These are phyloP conservation scores for Hepsetus odoe DNA, from an alignment of 2,113 vertebrate species.

Conservation along the genomic window DNA sequence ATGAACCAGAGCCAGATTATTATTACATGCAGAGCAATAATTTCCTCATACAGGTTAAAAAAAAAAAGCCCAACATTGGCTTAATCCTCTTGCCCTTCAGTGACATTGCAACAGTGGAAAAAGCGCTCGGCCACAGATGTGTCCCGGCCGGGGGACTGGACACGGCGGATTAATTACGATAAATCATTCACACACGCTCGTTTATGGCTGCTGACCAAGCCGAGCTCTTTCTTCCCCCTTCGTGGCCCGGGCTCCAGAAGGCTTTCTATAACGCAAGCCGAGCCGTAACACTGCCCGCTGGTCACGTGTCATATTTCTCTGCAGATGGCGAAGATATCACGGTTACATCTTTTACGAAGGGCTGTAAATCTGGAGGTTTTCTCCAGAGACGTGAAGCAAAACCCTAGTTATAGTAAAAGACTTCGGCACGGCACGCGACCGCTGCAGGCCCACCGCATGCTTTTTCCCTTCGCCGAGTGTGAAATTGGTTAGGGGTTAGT, in stretches of 20 bases:
- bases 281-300: neutral
- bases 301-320: slow-evolving; percentile 57
- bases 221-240: neutral
- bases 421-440: neutral
- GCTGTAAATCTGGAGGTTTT: slow-evolving; percentile 56
- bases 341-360: slow-evolving; percentile 44
- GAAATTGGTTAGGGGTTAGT: too few relatives aligned
- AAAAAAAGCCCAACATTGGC: slow-evolving; percentile 4
- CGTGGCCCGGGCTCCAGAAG: neutral
- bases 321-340: slow-evolving; percentile 56
- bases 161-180: slow-evolving; percentile 74
- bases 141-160: slow-evolving; percentile 61
- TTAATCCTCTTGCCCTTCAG: slow-evolving; percentile 71
- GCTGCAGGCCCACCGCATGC: neutral
- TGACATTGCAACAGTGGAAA: slow-evolving; percentile 67
- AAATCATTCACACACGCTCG: slow-evolving; percentile 67
- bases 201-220: slow-evolving; percentile 58
- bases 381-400: neutral
- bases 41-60: too few relatives aligned
- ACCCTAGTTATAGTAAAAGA: neutral
- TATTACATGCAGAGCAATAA: too few relatives aligned
- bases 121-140: slow-evolving; percentile 70
- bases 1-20: too few relatives aligned
- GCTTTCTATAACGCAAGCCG: neutral
- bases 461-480: too few relatives aligned